Evolutionary conservation across 2,113 vertebrate genomes (phyloP).

Genomic region (Brienomyrus brachyistius): DNA sequence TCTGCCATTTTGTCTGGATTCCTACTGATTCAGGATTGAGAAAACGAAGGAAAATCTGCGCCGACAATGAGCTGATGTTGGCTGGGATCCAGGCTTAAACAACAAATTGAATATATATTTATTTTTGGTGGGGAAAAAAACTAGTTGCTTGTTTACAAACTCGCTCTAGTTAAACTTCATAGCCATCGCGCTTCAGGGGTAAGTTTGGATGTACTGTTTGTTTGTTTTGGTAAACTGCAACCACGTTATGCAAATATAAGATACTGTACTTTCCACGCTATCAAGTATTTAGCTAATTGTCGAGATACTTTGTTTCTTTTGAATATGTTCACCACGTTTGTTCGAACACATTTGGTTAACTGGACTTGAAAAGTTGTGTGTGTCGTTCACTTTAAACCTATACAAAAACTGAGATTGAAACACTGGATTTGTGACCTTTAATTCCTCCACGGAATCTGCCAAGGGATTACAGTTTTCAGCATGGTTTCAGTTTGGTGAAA

Average conservation of each 20-base stretch:
- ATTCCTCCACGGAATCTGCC: not conserved
- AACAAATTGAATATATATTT: not conserved
- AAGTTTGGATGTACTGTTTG: not conserved
- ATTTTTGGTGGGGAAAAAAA: not conserved
- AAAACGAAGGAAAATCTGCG: slow-evolving; percentile 2
- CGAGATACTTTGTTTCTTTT: not conserved
- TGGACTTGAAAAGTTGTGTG: not conserved
- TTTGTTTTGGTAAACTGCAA: not conserved
- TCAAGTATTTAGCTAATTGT: not conserved
- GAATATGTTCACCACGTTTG: not conserved
- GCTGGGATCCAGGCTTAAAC: not conserved
- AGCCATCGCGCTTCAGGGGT: not conserved
- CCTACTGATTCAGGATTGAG: not conserved
- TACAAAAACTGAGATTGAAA: not conserved
- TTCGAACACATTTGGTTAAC: not conserved
- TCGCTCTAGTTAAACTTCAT: not conserved
- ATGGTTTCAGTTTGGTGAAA: not conserved
- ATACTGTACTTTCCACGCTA: not conserved
- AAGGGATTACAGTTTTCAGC: not conserved
- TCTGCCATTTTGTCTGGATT: slow-evolving; percentile 64
- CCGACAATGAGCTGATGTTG: slow-evolving; percentile 40
- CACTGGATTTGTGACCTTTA: not conserved
- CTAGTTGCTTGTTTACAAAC: not conserved
- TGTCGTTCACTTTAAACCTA: not conserved
- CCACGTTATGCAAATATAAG: slow-evolving; percentile 3